Percentiles rank a stretch among this genome's conserved stretches.
Evolutionary conservation across 1,140 invertebrate species (phyloP).

Genomic region (Apocrypta bakeri): DNA sequence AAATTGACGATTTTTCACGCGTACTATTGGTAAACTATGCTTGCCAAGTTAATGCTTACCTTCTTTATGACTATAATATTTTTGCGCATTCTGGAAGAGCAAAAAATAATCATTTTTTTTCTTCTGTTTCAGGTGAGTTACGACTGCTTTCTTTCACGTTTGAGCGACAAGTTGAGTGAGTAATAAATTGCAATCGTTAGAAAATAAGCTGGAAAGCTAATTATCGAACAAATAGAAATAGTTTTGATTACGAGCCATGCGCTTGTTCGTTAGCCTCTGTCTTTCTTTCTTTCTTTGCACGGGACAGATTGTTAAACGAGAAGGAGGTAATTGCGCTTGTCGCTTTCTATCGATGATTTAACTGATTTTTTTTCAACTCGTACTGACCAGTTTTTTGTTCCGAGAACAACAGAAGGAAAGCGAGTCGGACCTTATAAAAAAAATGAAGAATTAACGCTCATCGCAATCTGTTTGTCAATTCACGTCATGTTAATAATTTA

Average conservation of each 20-base stretch:
- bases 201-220: neutral
- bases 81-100: too few relatives aligned
- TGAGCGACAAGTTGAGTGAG: neutral
- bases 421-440: too few relatives aligned
- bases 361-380: neutral
- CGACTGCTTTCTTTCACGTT: neutral
- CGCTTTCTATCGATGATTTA: neutral
- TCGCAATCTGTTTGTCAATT: too few relatives aligned
- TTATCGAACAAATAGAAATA: neutral
- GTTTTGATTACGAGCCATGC: neutral
- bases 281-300: neutral
- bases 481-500: too few relatives aligned
- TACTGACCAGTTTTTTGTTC: too few relatives aligned
- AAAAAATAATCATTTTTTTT: conserved; percentile 7
- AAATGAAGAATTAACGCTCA: too few relatives aligned
- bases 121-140: conserved; percentile 36
- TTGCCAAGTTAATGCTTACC: neutral
- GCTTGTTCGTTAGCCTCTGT: neutral
- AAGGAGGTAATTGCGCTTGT: neutral
- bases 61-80: neutral
- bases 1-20: conserved; percentile 27
- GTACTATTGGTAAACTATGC: too few relatives aligned
- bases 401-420: too few relatives aligned
- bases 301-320: neutral
- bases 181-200: neutral